Percentiles rank a stretch among this genome's conserved stretches.
Conservation (phyloP, 2,113 vertebrate species). For the Saccopteryx leptura region DNA sequence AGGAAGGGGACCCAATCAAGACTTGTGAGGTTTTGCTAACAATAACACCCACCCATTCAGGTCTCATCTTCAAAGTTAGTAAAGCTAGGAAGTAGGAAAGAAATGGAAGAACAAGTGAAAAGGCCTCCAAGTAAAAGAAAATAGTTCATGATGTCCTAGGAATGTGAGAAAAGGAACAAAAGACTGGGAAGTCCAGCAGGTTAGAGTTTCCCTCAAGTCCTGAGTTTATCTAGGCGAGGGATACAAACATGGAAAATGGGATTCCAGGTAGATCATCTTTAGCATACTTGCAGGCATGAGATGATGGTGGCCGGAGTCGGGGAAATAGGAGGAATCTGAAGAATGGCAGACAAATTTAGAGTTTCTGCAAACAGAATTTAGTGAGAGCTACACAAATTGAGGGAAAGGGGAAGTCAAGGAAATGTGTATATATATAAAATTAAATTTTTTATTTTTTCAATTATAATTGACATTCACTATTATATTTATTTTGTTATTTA, state of each 20-base stretch:
- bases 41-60: background rate
- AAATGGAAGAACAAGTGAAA: background rate
- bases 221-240: background rate
- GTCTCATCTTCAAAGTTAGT: background rate
- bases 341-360: constrained; percentile 21
- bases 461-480: background rate
- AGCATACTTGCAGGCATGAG: background rate
- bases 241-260: background rate
- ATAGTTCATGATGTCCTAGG: background rate
- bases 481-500: background rate
- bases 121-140: constrained; percentile 12
- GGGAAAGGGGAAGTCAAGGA: background rate
- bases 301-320: background rate
- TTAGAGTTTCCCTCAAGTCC: background rate
- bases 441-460: background rate
- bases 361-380: constrained; percentile 29
- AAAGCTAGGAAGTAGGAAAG: background rate
- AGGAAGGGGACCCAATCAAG: background rate
- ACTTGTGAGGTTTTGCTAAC: background rate
- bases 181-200: background rate
- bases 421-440: background rate
- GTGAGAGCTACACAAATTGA: background rate
- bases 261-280: background rate
- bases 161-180: background rate
- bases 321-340: background rate